phyloP scores from a whole-genome alignment of 2,797 vertebrate species.

The Malacoraja senta region DNA sequence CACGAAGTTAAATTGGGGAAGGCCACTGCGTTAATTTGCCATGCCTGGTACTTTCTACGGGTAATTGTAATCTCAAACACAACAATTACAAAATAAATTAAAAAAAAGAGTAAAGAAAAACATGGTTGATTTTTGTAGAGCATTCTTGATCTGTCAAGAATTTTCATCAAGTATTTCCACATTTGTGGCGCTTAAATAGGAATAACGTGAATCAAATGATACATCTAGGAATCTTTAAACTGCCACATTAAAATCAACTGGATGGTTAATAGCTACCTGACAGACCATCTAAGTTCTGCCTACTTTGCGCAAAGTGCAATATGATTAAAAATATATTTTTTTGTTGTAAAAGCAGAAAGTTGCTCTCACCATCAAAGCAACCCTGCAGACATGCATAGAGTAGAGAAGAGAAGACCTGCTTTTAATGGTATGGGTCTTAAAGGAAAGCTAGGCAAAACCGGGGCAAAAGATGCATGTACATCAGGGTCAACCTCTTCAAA shows the following conservation, averaged over 20 bases:
- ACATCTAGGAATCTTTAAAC: background rate
- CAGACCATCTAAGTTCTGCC: background rate
- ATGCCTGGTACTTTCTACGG: background rate
- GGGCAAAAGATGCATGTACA: background rate
- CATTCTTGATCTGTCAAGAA: background rate
- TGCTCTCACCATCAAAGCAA: background rate
- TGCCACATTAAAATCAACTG: background rate
- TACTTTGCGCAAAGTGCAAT: background rate
- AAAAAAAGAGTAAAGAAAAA: constrained; percentile 11
- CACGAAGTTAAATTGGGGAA: background rate
- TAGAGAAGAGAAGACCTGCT: background rate
- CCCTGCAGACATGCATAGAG: background rate
- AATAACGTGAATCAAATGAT: background rate
- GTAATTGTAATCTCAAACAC: background rate
- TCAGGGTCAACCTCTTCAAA: background rate
- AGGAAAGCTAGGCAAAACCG: background rate
- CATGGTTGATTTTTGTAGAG: constrained; percentile 14
- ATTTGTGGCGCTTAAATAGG: constrained; percentile 7
- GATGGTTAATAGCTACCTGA: background rate
- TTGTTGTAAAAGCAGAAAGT: background rate
- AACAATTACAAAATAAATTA: constrained; percentile 29
- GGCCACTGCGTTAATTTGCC: background rate
- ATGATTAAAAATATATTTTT: background rate
- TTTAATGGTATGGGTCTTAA: background rate
- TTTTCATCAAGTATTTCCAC: constrained; percentile 14